Conservation (phyloP, 2,888 invertebrate species). For the Sericinus montela region DNA sequence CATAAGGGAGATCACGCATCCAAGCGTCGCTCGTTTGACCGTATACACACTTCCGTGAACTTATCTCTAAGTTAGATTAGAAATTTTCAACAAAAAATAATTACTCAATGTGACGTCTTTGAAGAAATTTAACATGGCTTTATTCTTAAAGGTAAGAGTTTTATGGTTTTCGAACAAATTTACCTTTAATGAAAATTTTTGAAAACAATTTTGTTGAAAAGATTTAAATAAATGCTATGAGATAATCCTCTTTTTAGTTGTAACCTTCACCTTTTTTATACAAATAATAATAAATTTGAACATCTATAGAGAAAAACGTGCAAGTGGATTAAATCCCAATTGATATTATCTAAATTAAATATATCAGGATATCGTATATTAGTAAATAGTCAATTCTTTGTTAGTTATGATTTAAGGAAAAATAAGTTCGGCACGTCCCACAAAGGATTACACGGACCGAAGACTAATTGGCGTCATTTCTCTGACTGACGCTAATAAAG, state of each 20-base stretch:
- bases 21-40: slow-evolving; percentile 29
- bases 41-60: slow-evolving; percentile 26
- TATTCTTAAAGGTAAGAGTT: slow-evolving; percentile 23
- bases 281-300: too few relatives aligned
- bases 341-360: too few relatives aligned
- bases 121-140: neutral
- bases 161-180: neutral
- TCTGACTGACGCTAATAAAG: slow-evolving; percentile 34
- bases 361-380: too few relatives aligned
- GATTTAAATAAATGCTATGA: too few relatives aligned
- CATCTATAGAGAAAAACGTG: too few relatives aligned
- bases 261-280: too few relatives aligned
- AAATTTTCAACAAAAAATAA: slow-evolving; percentile 17
- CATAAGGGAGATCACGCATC: slow-evolving; percentile 49
- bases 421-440: slow-evolving; percentile 19
- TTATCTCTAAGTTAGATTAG: neutral
- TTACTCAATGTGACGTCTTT: slow-evolving; percentile 8
- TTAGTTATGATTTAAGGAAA: slow-evolving; percentile 4
- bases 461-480: slow-evolving; percentile 35
- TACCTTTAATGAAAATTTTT: too few relatives aligned
- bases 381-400: neutral
- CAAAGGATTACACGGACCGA: slow-evolving; percentile 21
- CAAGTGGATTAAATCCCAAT: too few relatives aligned
- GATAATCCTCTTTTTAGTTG: too few relatives aligned
- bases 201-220: too few relatives aligned